Base-by-base conservation (phyloP, 2,888 invertebrate genomes). In the Lepetodrilus schrolli region DNA sequence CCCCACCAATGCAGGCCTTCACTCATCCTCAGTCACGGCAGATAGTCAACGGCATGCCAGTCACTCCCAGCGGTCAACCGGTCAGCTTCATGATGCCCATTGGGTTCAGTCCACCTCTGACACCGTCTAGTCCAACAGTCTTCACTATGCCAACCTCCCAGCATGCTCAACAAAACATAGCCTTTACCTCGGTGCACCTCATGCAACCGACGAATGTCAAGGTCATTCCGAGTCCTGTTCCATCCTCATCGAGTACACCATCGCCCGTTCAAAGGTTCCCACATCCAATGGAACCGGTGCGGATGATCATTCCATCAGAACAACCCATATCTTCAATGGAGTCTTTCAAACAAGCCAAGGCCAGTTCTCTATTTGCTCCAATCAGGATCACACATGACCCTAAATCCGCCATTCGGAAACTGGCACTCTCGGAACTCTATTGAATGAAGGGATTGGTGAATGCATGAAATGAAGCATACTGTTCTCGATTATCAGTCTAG, bases 101-200 rank as follows among this genome's bases (percentile, higher is more conserved):
- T n/a, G 82, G 81, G 30, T 82, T 83, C 65, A 85, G 81, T 74
- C 83, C 82, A 8, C 80, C 82, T 8, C 43, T 81, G 17, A 82
- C 82, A n/a, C 79, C 81, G 1, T 30, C 38, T 34, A 47, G 37
- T 58, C 75, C 20, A n/a, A 37, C 36, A 23, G 26, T 43, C 21
- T 43, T 43, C 47, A 66, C 66, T 26, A 37, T 43, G 38, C 38
- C 66, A 23, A 66, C 20, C 30, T 1, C 38, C 23, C 58, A 50
- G 7, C 38, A 48, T 48, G 58, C 58, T 58, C 58, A 58, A 30
- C 58, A 58, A 13, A 58, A 58, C n/a, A 58, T 58, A 34, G 34
- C 58, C 58, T 58, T 58, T 17, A 58, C 58, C 58, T 58, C 58
- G 26, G 58, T 58, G 34, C 58, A 58, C 34, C 30, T 58, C 30